phyloP scores from a whole-genome alignment of 2,113 vertebrate species.

The Balaeniceps rex region DNA sequence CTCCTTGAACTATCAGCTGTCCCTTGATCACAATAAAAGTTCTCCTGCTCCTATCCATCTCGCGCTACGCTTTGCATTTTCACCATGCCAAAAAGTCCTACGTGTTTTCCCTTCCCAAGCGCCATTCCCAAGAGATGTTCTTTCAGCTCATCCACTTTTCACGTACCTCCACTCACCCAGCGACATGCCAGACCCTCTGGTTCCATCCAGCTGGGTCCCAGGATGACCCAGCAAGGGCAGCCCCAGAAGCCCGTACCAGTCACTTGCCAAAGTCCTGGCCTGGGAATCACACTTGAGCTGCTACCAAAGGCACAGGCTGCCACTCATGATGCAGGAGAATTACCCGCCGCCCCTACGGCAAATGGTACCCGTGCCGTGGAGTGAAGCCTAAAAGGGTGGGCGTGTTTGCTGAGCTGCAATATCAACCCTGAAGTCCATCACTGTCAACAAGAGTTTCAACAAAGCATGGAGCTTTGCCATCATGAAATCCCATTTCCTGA shows the following conservation, averaged over 20 bases:
- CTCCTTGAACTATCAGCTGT: not conserved
- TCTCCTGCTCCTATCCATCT: not conserved
- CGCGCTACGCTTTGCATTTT: not conserved
- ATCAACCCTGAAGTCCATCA: not conserved
- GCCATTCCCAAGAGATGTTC: not conserved
- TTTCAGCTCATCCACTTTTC: not conserved
- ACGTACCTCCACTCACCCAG: not conserved
- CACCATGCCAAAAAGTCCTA: not conserved
- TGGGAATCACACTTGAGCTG: not conserved
- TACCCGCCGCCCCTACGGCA: not conserved
- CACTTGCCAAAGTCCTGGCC: not conserved
- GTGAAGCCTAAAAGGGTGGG: not conserved
- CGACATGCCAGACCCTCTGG: not conserved
- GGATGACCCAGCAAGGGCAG: not conserved
- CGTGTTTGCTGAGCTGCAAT: not conserved
- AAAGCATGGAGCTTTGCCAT: not conserved
- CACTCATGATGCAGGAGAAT: not conserved
- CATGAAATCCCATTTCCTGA: not conserved
- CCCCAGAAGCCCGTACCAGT: not conserved
- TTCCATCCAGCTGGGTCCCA: not conserved
- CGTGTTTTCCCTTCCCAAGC: not conserved
- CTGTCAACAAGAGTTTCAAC: not conserved
- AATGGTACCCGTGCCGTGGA: not conserved
- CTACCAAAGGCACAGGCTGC: not conserved
- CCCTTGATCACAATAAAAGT: not conserved